These are phyloP conservation scores for Axinella damicornis DNA, from an alignment of 37 sponge, comb jelly and placozoan genomes.

Conservation along the genomic window DNA sequence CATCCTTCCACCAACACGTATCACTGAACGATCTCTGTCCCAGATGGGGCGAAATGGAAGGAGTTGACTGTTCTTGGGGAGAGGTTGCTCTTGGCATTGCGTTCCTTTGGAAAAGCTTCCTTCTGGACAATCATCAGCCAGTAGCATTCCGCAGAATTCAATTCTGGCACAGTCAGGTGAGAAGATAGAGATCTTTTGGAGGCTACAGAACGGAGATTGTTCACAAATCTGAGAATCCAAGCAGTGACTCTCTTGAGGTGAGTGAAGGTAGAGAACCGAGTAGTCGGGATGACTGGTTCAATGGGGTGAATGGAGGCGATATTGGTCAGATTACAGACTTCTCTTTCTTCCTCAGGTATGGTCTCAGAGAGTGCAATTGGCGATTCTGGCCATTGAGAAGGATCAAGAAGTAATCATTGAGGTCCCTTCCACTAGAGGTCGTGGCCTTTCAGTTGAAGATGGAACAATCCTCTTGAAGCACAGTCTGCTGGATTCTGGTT, in stretches of 20 bases:
- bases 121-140: constrained; percentile 22
- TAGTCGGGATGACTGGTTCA: constrained; percentile 30
- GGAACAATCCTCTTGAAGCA: constrained; percentile 38
- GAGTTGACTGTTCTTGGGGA: constrained; percentile 36
- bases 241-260: constrained; percentile 34
- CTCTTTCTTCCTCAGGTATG: constrained; percentile 26
- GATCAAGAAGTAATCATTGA: not conserved
- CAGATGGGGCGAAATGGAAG: constrained; percentile 34
- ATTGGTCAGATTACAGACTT: not conserved
- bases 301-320: not conserved
- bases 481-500: constrained; percentile 43
- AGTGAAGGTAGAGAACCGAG: no score
- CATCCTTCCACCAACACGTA: constrained; percentile 53
- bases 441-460: constrained; percentile 6
- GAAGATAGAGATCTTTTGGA: not conserved
- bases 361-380: not conserved
- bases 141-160: constrained; percentile 24
- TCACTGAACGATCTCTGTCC: constrained; percentile 2
- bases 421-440: constrained; percentile 48
- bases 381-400: not conserved
- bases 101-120: constrained; percentile 29
- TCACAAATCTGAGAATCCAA: constrained; percentile 33
- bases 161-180: constrained; percentile 27
- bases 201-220: constrained; percentile 16
- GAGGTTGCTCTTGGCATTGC: not conserved